Conservation (phyloP, 2,113 vertebrate species). For the Ciconia maguari region DNA sequence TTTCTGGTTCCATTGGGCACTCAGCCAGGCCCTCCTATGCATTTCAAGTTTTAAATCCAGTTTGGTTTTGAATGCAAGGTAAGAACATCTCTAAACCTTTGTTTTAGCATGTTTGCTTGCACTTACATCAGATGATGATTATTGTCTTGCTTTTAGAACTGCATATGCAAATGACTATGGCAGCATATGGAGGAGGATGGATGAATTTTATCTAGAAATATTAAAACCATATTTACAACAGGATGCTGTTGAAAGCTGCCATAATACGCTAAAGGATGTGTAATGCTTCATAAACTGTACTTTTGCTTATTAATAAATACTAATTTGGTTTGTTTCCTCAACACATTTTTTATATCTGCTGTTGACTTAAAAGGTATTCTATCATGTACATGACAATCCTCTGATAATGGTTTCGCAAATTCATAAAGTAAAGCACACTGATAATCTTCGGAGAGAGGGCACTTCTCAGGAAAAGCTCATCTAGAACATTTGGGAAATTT, state of each 20-base stretch:
- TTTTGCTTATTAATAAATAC: conserved; percentile 63
- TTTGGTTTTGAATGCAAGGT: neutral
- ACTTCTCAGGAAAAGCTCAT: conserved; percentile 33
- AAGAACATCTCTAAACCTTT: neutral
- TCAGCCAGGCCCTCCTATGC: neutral
- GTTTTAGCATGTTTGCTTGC: neutral
- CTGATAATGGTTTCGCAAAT: neutral
- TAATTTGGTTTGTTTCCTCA: conserved; percentile 55
- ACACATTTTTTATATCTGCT: conserved; percentile 40
- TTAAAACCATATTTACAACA: conserved; percentile 28
- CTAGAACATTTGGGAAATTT: conserved; percentile 34
- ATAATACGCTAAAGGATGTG: conserved; percentile 5
- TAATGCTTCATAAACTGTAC: conserved; percentile 23
- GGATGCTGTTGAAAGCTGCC: conserved; percentile 5
- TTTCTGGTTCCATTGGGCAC: neutral
- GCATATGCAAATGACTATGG: neutral
- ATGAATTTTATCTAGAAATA: conserved; percentile 33
- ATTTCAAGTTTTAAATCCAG: neutral
- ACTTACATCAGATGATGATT: neutral
- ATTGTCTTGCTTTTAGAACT: conserved; percentile 10
- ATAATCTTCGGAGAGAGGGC: neutral
- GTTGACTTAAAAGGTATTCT: conserved; percentile 39
- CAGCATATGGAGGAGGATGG: neutral
- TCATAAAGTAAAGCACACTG: neutral
- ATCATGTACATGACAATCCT: conserved; percentile 10